These are phyloP conservation scores for Hucho hucho DNA, from an alignment of 2,113 vertebrate genomes.

Conservation along the genomic window DNA sequence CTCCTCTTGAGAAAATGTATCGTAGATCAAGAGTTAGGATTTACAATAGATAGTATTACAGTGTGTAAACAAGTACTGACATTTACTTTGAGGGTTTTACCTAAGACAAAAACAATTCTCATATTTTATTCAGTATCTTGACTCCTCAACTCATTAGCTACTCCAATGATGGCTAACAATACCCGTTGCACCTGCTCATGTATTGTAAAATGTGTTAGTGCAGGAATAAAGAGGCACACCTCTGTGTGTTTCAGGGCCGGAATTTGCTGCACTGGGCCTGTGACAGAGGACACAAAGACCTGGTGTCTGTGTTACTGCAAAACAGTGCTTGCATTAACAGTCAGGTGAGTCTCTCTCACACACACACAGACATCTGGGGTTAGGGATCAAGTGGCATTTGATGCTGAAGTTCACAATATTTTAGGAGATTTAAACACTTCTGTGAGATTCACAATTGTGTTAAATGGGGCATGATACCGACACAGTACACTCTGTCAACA, in stretches of 20 bases:
- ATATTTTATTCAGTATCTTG: too few relatives aligned
- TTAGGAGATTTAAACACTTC: neutral
- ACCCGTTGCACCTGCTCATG: neutral
- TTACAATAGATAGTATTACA: neutral
- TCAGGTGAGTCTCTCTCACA: constrained; percentile 79
- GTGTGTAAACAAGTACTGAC: neutral
- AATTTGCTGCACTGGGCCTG: constrained; percentile 93
- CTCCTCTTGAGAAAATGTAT: neutral
- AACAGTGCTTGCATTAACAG: constrained; percentile 87
- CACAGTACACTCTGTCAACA: neutral
- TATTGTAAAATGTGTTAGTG: neutral
- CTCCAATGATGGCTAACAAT: too few relatives aligned
- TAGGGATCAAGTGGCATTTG: neutral
- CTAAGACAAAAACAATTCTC: too few relatives aligned
- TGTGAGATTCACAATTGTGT: neutral
- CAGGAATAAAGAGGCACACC: constrained; percentile 12
- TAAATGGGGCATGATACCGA: neutral
- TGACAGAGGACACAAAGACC: constrained; percentile 93
- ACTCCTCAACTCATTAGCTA: too few relatives aligned
- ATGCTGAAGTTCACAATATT: neutral
- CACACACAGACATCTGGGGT: neutral
- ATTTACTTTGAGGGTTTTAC: neutral
- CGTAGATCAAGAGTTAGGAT: constrained; percentile 14
- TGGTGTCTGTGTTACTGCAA: constrained; percentile 86
- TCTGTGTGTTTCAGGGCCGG: constrained; percentile 79